Base-by-base conservation (phyloP, 1,140 invertebrate species). In the Formica selysi region DNA sequence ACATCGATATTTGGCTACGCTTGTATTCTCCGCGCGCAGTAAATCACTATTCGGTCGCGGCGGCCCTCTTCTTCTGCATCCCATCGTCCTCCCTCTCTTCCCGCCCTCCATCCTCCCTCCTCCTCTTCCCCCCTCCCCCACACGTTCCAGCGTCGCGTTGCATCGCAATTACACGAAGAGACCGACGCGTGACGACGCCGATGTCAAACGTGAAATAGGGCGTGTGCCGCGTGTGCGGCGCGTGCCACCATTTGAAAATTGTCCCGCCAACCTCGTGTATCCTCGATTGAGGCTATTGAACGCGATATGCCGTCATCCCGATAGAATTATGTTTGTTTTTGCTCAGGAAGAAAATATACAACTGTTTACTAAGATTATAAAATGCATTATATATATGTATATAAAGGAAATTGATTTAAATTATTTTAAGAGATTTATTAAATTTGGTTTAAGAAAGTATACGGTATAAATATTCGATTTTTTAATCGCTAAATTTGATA, bases 1-100 rank as follows among this genome's bases (percentile, higher is more conserved):
- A 91, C 87, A 88, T 68, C 70, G 86, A 89, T 90, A 90, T 90
- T 89, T 88, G 86, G 86, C 76, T 67, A 73, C 62, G 87, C 36
- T 54, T 41, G 74, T 86, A 80, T 87, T 78, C 68, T 70, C 67
- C 67, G 64, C 74, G 51, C 54, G 32, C 62, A 71, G 83, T 89
- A 89, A 89, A 89, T 89, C 88, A 86, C 76, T 73, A 76, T 89
- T 76, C 87, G 88, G 62, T 44, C 68, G 80, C 57, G n/a, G 80
- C 41, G 19, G 41, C 59, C 36, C 81, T 78, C 73, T 85, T 76
- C 70, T 85, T 76, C 81, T 65, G 44, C 73, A 13, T 41, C 13
- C 78, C 65, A 36, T 73, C 51, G 16, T 59, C 7, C n/a, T 48
- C 32, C n/a, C 4, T 29, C 51, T 8, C 19, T n/a, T 29, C 29